Evolutionary conservation across 1,140 invertebrate species (phyloP).

Genomic region (Tetragonula clypearis): DNA sequence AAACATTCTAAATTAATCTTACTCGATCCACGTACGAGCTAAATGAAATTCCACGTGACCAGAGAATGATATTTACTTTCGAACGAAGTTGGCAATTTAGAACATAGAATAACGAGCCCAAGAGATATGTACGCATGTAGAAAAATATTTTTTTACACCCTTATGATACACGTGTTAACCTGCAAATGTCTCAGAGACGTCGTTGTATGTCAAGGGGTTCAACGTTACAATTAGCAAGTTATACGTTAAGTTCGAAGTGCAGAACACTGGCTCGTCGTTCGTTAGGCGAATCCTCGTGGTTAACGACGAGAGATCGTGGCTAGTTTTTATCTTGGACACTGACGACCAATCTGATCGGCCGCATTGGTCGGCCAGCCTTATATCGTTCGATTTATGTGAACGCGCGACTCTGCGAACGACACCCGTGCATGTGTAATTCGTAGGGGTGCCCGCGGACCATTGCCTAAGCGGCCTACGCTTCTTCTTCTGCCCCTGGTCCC

Average conservation of each 20-base stretch:
- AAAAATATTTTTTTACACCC: no score
- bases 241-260: background rate
- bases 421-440: conserved; percentile 31
- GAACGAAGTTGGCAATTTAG: no score
- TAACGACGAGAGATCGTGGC: background rate
- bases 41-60: no score
- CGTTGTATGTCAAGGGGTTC: no score
- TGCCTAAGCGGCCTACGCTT: background rate
- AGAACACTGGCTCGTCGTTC: background rate
- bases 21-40: no score
- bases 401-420: background rate
- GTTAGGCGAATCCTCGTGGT: conserved; percentile 4
- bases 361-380: background rate
- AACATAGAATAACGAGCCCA: no score
- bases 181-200: no score
- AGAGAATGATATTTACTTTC: no score
- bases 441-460: background rate
- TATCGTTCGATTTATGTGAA: conserved; percentile 25
- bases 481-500: no score
- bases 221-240: no score
- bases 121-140: no score
- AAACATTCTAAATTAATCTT: background rate
- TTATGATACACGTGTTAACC: no score
- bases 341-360: conserved; percentile 10
- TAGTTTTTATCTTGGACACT: conserved; percentile 19